A percentile compares a stretch with the other conserved stretches of the same genome.
These are phyloP conservation scores for Acanthochromis polyacanthus DNA, from an alignment of 2,113 vertebrate species.

Conservation along the genomic window DNA sequence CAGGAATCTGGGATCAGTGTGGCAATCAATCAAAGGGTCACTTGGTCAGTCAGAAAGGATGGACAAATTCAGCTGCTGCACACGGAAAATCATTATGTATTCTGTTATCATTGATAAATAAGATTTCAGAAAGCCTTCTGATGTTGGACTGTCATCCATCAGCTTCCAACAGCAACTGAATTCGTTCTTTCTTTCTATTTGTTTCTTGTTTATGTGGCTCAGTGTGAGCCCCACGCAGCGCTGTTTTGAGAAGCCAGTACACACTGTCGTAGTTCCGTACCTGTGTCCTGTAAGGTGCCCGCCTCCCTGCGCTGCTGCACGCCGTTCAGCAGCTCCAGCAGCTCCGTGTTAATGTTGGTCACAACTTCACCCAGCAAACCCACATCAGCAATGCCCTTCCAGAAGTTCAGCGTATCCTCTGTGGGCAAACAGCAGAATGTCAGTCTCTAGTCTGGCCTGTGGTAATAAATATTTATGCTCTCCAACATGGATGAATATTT, in stretches of 20 bases:
- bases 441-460: not conserved
- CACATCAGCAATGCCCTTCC: slow-evolving; percentile 98
- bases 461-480: too few relatives aligned
- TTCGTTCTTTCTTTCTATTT: slow-evolving; percentile 53
- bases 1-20: slow-evolving; percentile 77
- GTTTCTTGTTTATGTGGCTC: not conserved
- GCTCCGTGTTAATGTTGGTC: slow-evolving; percentile 95
- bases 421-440: not conserved
- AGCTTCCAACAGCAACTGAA: slow-evolving; percentile 45
- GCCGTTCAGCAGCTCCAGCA: slow-evolving; percentile 91
- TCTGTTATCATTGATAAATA: not conserved
- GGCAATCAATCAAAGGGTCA: slow-evolving; percentile 67
- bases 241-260: too few relatives aligned
- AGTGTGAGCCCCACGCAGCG: too few relatives aligned
- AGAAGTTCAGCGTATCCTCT: slow-evolving; percentile 98
- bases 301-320: slow-evolving; percentile 90
- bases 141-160: not conserved
- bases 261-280: slow-evolving; percentile 71
- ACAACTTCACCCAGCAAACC: slow-evolving; percentile 97
- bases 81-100: not conserved
- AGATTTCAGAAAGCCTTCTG: not conserved
- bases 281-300: slow-evolving; percentile 90
- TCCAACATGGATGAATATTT: not conserved
- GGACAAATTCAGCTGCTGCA: slow-evolving; percentile 46
- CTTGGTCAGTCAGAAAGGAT: slow-evolving; percentile 51